Percentiles rank a stretch among this genome's conserved stretches.
Evolutionary conservation across 2,797 vertebrate species (phyloP).

Genomic region (Xenentodon cancila): DNA sequence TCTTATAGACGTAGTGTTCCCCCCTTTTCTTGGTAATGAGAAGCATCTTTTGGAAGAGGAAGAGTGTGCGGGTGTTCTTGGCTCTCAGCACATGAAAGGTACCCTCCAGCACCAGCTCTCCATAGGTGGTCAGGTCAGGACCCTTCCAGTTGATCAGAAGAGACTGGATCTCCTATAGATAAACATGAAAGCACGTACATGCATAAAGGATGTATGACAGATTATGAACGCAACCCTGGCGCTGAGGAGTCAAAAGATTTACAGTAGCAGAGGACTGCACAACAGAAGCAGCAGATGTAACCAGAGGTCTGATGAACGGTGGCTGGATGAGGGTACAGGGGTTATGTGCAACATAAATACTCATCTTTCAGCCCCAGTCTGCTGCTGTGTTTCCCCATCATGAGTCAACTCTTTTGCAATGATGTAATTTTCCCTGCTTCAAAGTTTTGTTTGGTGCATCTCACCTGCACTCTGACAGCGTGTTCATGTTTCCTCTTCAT

Average conservation of each 20-base stretch:
- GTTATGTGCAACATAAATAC: no score
- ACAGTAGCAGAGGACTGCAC: no score
- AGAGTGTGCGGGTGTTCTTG: slow-evolving; percentile 92
- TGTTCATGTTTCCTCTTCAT: slow-evolving; percentile 99
- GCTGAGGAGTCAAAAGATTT: no score
- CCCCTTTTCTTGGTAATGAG: slow-evolving; percentile 95
- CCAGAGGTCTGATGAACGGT: no score
- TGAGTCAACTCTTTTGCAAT: not conserved
- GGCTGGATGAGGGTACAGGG: no score
- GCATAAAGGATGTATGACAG: slow-evolving; percentile 2
- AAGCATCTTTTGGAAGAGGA: slow-evolving; percentile 93
- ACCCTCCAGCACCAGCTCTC: slow-evolving; percentile 95
- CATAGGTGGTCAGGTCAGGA: slow-evolving; percentile 91
- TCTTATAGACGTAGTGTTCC: slow-evolving; percentile 94
- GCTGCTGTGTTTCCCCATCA: no score
- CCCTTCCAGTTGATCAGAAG: slow-evolving; percentile 98
- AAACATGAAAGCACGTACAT: slow-evolving; percentile 32
- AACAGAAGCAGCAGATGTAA: no score
- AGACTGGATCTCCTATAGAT: slow-evolving; percentile 93
- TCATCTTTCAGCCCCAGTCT: no score
- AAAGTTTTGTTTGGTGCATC: slow-evolving; percentile 3
- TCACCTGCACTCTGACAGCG: slow-evolving; percentile 93
- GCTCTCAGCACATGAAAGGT: slow-evolving; percentile 92
- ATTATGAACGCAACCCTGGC: slow-evolving; percentile 15
- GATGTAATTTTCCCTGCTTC: not conserved